Conservation (phyloP, 2,888 invertebrate species). For the Hirudinaria manillensis region DNA sequence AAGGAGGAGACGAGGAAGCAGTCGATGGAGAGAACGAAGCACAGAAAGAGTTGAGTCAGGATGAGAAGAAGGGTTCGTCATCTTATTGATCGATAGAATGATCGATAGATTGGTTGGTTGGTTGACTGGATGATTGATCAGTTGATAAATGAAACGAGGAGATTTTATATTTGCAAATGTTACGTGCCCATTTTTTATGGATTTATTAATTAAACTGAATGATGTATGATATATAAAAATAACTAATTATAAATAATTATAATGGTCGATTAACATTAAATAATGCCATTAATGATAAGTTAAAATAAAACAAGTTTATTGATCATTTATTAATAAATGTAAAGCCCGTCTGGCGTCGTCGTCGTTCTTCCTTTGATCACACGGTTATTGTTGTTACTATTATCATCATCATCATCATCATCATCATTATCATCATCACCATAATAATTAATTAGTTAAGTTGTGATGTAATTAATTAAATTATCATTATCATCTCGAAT, state of each 20-base stretch:
- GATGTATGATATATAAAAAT: neutral
- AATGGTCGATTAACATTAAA: too few species aligned
- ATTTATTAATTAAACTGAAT: neutral
- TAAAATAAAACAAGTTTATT: too few species aligned
- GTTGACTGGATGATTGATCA: neutral
- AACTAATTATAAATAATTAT: too few species aligned
- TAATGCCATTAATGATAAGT: too few species aligned
- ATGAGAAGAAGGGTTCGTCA: neutral
- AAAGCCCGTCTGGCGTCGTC: neutral
- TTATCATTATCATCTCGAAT: too few species aligned
- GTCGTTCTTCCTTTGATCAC: neutral
- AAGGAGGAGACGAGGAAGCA: neutral
- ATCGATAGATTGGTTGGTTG: neutral
- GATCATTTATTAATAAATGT: too few species aligned
- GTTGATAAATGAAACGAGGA: neutral
- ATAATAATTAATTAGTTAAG: too few species aligned
- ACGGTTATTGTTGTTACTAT: neutral
- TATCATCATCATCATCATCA: neutral
- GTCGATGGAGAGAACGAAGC: neutral
- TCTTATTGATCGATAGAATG: neutral
- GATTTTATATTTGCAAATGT: neutral
- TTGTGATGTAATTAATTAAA: too few species aligned
- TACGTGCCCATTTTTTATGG: neutral
- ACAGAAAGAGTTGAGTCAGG: neutral
- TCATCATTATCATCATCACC: neutral